Base-by-base conservation (phyloP, 2,888 invertebrate genomes). In the Eupithecia inturbata region DNA sequence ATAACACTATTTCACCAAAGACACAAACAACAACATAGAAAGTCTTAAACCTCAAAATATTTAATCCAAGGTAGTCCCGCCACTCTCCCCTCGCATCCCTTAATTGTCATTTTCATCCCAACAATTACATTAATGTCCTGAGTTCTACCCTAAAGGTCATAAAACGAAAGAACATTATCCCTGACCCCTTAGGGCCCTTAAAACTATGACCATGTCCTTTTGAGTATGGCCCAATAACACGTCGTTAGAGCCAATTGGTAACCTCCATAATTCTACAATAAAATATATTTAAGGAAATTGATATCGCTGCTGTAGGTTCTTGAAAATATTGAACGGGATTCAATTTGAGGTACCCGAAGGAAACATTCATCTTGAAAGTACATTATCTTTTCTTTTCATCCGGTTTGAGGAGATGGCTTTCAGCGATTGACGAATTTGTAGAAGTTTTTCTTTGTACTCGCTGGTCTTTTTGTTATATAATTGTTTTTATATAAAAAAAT, bases 181-280 rank as follows among this genome's bases (percentile, higher is more conserved):
- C 71, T 74, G 75, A 74, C 75, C 78, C 73, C 71, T 75, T 67
- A 66, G 74, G 64, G 69, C 67, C 70, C 76, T 76, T 78, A 74
- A 76, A 77, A 77, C 74, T 74, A 75, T 72, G 75, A 74, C 77
- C 79, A 67, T 45, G 57, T 12, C 57, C 57, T 10, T 57, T 57
- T 14, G 14, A 57, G 22, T 22, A 14, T 14, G 57, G 70, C 41
- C 73, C 71, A 49, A 76, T 78, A 75, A 78, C 77, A 72, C 71
- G 72, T 78, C 75, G 75, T 78, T 75, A 72, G 74, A 49, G 78
- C 69, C 74, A 80, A 77, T 78, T 77, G 77, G 67, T 31, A 62
- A 12, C 76, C 73, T 73, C 75, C 77, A 80, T 80, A 78, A 78
- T 77, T 77, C 63, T 72, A 62, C 75, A 72, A 72, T 78, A 72